These are phyloP conservation scores for Helicolenus hilgendorfi DNA, from an alignment of 2,797 vertebrate species.

Conservation along the genomic window DNA sequence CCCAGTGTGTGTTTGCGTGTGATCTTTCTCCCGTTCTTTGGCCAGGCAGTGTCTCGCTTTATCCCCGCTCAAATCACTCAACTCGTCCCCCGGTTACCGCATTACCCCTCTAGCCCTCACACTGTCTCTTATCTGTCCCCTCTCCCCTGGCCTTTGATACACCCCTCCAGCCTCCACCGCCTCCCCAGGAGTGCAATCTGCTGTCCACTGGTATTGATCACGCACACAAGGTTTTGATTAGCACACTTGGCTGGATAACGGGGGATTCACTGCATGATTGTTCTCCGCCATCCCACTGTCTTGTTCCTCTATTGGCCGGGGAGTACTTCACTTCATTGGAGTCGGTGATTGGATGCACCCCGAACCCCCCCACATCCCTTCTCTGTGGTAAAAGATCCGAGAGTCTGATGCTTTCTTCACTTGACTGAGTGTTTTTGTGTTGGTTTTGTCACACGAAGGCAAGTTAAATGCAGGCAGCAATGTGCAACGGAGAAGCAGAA, in stretches of 20 bases:
- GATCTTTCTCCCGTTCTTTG: conserved; percentile 49
- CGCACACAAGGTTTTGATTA: conserved; percentile 86
- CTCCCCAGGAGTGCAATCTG: conserved; percentile 88
- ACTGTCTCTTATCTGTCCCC: conserved; percentile 65
- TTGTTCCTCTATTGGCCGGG: conserved; percentile 64
- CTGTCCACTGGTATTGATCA: conserved; percentile 89
- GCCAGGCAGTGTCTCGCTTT: conserved; percentile 68
- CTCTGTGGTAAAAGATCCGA: conserved; percentile 48
- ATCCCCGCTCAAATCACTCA: conserved; percentile 86
- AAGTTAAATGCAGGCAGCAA: conserved; percentile 46
- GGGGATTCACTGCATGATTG: conserved; percentile 75
- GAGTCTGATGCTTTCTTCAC: conserved; percentile 36
- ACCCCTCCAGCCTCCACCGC: conserved; percentile 66
- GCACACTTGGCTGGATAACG: conserved; percentile 85
- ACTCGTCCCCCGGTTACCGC: conserved; percentile 65
- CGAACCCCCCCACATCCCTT: conserved; percentile 15
- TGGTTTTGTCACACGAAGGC: conserved; percentile 62
- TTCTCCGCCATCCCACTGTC: conserved; percentile 59
- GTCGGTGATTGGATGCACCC: conserved; percentile 79
- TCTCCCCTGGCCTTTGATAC: conserved; percentile 69
- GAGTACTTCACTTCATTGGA: conserved; percentile 81
- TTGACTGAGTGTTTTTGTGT: conserved; percentile 72
- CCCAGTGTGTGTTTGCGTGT: conserved; percentile 33
- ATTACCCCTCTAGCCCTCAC: conserved; percentile 47
- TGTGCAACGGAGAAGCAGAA: conserved; percentile 1